phyloP scores from a whole-genome alignment of 1,140 invertebrate species.

The Drosophila subpulchrella region DNA sequence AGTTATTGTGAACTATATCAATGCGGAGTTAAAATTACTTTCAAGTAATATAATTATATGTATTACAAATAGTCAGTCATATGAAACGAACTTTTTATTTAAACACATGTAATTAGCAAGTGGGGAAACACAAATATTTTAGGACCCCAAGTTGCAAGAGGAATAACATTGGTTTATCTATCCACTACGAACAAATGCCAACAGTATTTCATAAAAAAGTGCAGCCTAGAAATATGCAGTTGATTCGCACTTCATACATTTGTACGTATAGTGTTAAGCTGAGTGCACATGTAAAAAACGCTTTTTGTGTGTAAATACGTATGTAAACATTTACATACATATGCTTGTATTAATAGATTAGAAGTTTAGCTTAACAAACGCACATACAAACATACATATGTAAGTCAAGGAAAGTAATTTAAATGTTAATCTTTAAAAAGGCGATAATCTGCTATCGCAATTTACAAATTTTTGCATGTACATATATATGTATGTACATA shows the following conservation, averaged over 20 bases:
- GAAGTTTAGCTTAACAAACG: too few species aligned
- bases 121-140: slow-evolving; percentile 4
- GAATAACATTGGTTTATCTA: background rate
- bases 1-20: slow-evolving; percentile 9
- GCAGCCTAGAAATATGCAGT: background rate
- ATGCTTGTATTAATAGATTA: too few species aligned
- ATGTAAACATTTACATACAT: background rate
- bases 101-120: slow-evolving; percentile 1
- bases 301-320: slow-evolving; percentile 6
- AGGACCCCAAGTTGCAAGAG: background rate
- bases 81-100: background rate
- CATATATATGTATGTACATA: background rate
- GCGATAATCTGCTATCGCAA: too few species aligned
- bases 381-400: background rate
- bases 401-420: too few species aligned
- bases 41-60: background rate
- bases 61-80: background rate
- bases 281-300: background rate
- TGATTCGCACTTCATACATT: background rate
- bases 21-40: background rate
- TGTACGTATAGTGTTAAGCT: background rate
- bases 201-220: background rate
- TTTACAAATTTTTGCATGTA: too few species aligned
- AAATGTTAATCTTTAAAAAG: too few species aligned
- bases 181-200: background rate